A percentile compares a stretch with the other conserved stretches of the same genome.
These are phyloP conservation scores for Lacerta viridis DNA, from an alignment of 2,797 vertebrate species.

Conservation along the genomic window DNA sequence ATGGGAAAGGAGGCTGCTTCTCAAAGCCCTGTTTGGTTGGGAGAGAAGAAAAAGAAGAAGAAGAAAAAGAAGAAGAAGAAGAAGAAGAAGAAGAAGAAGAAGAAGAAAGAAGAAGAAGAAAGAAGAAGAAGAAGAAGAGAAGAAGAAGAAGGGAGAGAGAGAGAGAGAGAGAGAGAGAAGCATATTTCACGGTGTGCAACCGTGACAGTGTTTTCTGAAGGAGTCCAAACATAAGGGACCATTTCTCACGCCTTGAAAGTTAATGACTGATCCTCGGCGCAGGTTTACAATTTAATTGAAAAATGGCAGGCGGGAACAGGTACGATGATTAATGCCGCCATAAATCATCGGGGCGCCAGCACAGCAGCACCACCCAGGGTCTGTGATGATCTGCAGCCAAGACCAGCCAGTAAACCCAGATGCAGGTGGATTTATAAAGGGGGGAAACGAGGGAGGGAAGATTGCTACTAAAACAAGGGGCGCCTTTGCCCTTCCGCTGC, in stretches of 20 bases:
- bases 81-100: too few species aligned
- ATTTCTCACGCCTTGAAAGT: conserved; percentile 66
- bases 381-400: conserved; percentile 22
- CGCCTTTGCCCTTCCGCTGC: too few species aligned
- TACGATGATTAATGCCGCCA: conserved; percentile 44
- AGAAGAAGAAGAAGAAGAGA: too few species aligned
- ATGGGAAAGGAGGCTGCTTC: too few species aligned
- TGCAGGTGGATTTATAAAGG: conserved; percentile 10
- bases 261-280: conserved; percentile 60
- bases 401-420: neutral
- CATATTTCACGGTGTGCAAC: conserved; percentile 59
- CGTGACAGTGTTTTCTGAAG: conserved; percentile 60
- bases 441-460: neutral
- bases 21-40: conserved; percentile 26
- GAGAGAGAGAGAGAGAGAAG: neutral
- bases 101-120: too few species aligned
- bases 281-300: conserved; percentile 66
- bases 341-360: conserved; percentile 61
- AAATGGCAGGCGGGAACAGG: conserved; percentile 53
- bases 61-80: too few species aligned
- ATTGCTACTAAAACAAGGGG: too few species aligned
- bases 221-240: conserved; percentile 60
- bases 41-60: too few species aligned
- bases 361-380: conserved; percentile 7
- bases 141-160: too few species aligned